phyloP scores from a whole-genome alignment of 2,888 invertebrate genomes.

The Latheticus oryzae region DNA sequence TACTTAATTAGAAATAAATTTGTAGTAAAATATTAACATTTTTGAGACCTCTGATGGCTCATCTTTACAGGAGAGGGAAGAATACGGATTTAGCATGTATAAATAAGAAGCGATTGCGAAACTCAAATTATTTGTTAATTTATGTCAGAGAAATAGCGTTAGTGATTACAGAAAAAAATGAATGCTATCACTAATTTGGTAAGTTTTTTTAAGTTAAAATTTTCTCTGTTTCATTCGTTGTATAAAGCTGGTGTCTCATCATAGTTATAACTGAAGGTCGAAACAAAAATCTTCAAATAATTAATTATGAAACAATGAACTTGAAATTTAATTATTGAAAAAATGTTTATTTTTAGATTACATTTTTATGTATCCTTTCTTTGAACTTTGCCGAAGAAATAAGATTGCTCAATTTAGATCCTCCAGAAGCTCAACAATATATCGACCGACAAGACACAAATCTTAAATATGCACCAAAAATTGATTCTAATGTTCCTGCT shows the following conservation, averaged over 20 bases:
- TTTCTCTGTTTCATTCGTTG: no score
- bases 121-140: slow-evolving; percentile 41
- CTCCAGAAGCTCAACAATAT: slow-evolving; percentile 67
- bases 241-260: no score
- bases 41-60: slow-evolving; percentile 35
- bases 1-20: slow-evolving; percentile 3
- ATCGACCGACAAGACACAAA: slow-evolving; percentile 66
- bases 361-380: no score
- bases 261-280: not conserved
- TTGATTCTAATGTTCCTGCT: slow-evolving; percentile 67
- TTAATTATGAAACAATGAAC: slow-evolving; percentile 8
- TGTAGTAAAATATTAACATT: slow-evolving; percentile 34
- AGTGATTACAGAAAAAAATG: slow-evolving; percentile 21
- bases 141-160: slow-evolving; percentile 20
- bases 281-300: not conserved
- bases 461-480: slow-evolving; percentile 68
- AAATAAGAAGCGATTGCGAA: slow-evolving; percentile 49
- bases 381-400: slow-evolving; percentile 62
- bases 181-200: slow-evolving; percentile 30
- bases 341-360: slow-evolving; percentile 28
- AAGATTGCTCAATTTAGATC: slow-evolving; percentile 68
- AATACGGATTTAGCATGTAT: slow-evolving; percentile 51
- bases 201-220: no score
- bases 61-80: slow-evolving; percentile 50
- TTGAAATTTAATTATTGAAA: slow-evolving; percentile 33